phyloP scores from a whole-genome alignment of 2,113 vertebrate genomes.

The Turnix velox region DNA sequence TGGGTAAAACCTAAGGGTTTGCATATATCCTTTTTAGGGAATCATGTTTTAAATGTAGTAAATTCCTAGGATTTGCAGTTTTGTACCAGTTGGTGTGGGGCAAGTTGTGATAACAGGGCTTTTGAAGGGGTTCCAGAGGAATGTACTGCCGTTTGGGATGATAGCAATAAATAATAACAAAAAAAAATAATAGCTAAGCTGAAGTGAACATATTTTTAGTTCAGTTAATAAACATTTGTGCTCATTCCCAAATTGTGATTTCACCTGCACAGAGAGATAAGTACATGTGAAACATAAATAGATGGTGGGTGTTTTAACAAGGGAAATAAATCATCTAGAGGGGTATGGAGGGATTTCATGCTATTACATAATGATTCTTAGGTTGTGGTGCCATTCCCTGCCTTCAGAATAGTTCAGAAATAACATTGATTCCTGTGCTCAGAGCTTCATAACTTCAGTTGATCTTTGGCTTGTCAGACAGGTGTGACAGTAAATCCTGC shows the following conservation, averaged over 20 bases:
- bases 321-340: background rate
- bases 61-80: background rate
- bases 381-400: background rate
- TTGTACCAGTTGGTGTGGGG: background rate
- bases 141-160: accelerated
- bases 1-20: background rate
- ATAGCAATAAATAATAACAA: background rate
- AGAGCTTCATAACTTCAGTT: background rate
- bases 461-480: accelerated
- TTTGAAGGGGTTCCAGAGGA: background rate
- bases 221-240: background rate
- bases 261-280: background rate
- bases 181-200: background rate
- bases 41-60: background rate
- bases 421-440: accelerated
- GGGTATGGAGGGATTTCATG: background rate
- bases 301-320: background rate
- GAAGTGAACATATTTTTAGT: background rate
- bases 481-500: background rate
- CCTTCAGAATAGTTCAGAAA: background rate
- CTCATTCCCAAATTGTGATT: background rate
- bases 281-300: background rate
- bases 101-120: background rate
- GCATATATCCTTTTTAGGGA: background rate
- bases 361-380: background rate